Conservation (phyloP, 2,888 invertebrate species). For the Drosophila anceps region DNA sequence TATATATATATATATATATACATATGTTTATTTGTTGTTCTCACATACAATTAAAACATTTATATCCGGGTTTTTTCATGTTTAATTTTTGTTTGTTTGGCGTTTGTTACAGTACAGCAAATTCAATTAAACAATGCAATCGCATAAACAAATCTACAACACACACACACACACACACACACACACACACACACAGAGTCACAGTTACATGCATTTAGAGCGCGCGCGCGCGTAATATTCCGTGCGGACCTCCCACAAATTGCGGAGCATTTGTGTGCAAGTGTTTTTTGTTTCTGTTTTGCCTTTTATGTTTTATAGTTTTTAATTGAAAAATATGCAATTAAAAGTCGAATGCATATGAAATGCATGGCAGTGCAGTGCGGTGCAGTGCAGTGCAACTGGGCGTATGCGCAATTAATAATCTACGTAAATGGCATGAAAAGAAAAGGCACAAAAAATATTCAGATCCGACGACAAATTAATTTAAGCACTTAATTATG, state of each 20-base stretch:
- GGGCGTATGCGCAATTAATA: constrained; percentile 67
- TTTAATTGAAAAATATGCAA: constrained; percentile 77
- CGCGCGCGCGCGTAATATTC: constrained; percentile 5
- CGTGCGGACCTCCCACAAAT: constrained; percentile 27
- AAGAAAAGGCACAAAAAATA: constrained; percentile 20
- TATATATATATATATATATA: background rate
- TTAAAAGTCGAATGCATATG: constrained; percentile 65
- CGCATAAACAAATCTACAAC: constrained; percentile 69
- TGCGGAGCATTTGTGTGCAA: constrained; percentile 26
- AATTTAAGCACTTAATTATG: constrained; percentile 73
- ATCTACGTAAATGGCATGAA: constrained; percentile 19
- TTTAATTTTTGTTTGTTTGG: constrained; percentile 25
- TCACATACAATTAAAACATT: constrained; percentile 25
- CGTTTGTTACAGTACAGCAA: constrained; percentile 60
- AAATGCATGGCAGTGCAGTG: constrained; percentile 23
- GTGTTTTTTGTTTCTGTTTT: constrained; percentile 36
- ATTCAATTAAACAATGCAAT: constrained; percentile 76
- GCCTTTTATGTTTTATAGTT: constrained; percentile 51
- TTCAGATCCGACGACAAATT: constrained; percentile 66
- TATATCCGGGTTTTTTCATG: background rate
- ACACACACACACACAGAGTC: background rate
- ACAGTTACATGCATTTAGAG: background rate
- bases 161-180: constrained; percentile 24
- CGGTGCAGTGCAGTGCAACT: too few species aligned
- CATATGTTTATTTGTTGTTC: background rate